Percentiles rank a stretch among this genome's conserved stretches.
Conservation (phyloP, 2,113 vertebrate genomes). For the Pachypanchax playfairii region DNA sequence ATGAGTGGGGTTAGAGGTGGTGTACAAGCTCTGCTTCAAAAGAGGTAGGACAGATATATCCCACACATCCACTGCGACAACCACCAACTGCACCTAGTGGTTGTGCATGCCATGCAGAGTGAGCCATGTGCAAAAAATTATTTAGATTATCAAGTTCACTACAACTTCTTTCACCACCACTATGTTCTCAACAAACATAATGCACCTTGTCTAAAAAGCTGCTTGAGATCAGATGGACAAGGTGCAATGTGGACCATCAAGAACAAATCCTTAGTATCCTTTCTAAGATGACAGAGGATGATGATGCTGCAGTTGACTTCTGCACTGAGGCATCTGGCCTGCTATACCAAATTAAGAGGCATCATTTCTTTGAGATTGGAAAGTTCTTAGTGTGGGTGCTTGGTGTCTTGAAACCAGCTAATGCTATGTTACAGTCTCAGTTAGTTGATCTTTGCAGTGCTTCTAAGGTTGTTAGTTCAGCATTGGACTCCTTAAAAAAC, state of each 20-base stretch:
- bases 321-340: not conserved
- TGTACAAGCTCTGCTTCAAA: not conserved
- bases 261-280: not conserved
- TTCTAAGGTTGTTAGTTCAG: not conserved
- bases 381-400: not conserved
- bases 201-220: no score
- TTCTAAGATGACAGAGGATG: not conserved
- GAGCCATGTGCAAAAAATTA: no score
- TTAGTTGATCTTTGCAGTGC: not conserved
- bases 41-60: no score
- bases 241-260: not conserved
- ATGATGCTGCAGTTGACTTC: not conserved
- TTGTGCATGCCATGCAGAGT: no score
- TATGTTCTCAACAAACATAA: no score
- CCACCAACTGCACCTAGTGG: no score
- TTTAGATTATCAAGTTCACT: no score
- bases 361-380: no score
- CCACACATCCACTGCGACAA: no score
- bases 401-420: not conserved
- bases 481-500: not conserved
- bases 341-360: not conserved
- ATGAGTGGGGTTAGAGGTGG: not conserved
- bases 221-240: not conserved
- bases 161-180: no score
- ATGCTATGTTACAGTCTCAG: not conserved